Conservation (phyloP, 2,797 vertebrate genomes). For the Macropodus opercularis region DNA sequence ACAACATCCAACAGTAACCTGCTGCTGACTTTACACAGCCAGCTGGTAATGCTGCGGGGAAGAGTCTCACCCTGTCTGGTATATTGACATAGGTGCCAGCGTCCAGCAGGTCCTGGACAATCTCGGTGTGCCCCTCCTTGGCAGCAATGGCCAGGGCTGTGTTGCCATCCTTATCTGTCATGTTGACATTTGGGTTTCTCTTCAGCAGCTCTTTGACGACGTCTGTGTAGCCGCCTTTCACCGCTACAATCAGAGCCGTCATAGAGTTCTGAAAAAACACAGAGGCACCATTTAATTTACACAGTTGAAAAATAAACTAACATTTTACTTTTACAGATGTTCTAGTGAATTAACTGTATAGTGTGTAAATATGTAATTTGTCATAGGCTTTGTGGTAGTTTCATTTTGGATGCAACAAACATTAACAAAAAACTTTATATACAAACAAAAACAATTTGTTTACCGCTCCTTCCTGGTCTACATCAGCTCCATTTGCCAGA, state of each 20-base stretch:
- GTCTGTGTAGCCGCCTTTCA: slow-evolving; percentile 92
- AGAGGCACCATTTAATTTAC: slow-evolving; percentile 15
- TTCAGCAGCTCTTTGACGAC: slow-evolving; percentile 96
- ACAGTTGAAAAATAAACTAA: no score
- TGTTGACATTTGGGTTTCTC: slow-evolving; percentile 95
- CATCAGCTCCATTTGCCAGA: slow-evolving; percentile 92
- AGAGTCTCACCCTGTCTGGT: slow-evolving; percentile 88
- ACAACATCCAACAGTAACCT: not conserved
- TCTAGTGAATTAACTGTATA: no score
- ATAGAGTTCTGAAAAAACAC: slow-evolving; percentile 89
- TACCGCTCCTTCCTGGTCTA: slow-evolving; percentile 98
- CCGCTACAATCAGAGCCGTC: slow-evolving; percentile 97
- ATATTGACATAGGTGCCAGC: slow-evolving; percentile 97
- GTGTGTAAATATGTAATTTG: no score
- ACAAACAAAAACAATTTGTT: slow-evolving; percentile 58
- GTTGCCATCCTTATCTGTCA: slow-evolving; percentile 98
- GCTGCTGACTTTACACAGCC: slow-evolving; percentile 5
- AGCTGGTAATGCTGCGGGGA: not conserved
- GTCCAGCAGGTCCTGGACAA: slow-evolving; percentile 95
- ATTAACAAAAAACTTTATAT: no score
- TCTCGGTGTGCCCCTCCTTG: slow-evolving; percentile 95
- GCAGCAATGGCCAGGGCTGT: slow-evolving; percentile 97
- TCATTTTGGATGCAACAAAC: no score
- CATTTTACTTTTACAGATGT: no score
- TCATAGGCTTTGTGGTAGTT: no score